Percentiles rank a stretch among this genome's conserved stretches.
phyloP scores from a whole-genome alignment of 2,113 vertebrate species.

The Oreotragus oreotragus region DNA sequence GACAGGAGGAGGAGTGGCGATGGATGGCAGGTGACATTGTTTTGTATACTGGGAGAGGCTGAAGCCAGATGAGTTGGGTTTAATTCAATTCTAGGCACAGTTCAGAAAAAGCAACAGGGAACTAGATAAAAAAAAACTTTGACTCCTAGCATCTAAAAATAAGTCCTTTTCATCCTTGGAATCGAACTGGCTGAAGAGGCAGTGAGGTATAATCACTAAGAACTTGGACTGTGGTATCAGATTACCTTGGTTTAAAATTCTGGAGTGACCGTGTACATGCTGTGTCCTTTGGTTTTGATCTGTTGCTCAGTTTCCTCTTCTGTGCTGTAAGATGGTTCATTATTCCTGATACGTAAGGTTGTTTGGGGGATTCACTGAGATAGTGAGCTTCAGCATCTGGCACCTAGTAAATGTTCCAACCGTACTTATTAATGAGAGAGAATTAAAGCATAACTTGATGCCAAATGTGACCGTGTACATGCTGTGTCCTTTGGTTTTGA shows the following conservation, averaged over 20 bases:
- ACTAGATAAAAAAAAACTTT: neutral
- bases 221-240: neutral
- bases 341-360: neutral
- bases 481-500: neutral
- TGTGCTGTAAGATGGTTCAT: neutral
- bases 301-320: neutral
- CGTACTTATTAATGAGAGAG: neutral
- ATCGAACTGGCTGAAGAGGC: neutral
- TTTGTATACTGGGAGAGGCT: neutral
- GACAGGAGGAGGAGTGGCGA: neutral
- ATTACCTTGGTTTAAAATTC: neutral
- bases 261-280: neutral
- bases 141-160: neutral
- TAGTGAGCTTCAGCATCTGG: neutral
- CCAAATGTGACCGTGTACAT: neutral
- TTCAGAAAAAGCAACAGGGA: neutral
- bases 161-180: neutral
- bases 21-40: neutral
- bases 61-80: neutral
- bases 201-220: neutral
- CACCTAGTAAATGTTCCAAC: neutral
- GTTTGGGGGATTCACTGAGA: neutral
- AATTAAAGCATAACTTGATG: neutral
- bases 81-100: slow-evolving; percentile 18
- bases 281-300: neutral